Evolutionary conservation across 2,113 vertebrate species (phyloP).

Genomic region (Plecturocebus donacophilus): DNA sequence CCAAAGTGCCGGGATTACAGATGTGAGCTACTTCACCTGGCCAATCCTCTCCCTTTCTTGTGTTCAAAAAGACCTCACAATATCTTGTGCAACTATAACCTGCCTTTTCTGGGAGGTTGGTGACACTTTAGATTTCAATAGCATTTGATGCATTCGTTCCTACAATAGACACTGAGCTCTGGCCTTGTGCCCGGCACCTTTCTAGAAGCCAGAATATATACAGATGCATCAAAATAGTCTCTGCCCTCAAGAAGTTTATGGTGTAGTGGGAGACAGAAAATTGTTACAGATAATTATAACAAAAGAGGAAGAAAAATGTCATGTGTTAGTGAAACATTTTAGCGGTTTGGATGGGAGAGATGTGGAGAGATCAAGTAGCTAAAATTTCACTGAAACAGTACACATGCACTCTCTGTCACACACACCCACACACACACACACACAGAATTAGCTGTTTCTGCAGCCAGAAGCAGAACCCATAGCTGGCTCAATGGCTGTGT

Average conservation of each 20-base stretch:
- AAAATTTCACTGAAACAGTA: neutral
- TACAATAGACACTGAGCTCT: too few relatives aligned
- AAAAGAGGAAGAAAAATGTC: slow-evolving; percentile 14
- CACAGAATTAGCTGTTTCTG: neutral
- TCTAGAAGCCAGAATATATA: neutral
- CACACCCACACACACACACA: neutral
- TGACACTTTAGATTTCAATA: neutral
- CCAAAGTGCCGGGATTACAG: too few relatives aligned
- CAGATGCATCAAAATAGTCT: neutral
- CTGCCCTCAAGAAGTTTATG: neutral
- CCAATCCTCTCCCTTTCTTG: neutral
- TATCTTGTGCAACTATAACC: neutral
- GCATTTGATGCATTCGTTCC: neutral
- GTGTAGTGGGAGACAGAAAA: neutral
- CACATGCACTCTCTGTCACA: fast-evolving
- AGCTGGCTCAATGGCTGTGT: neutral
- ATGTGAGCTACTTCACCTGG: too few relatives aligned
- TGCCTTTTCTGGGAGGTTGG: neutral
- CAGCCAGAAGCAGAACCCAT: neutral
- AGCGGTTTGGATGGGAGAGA: neutral
- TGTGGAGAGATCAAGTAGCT: neutral
- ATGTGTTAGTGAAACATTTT: neutral
- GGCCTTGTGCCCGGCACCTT: neutral
- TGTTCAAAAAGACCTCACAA: neutral
- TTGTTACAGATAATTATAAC: neutral